Conservation (phyloP, 2,797 vertebrate genomes). For the Amblyraja radiata region DNA sequence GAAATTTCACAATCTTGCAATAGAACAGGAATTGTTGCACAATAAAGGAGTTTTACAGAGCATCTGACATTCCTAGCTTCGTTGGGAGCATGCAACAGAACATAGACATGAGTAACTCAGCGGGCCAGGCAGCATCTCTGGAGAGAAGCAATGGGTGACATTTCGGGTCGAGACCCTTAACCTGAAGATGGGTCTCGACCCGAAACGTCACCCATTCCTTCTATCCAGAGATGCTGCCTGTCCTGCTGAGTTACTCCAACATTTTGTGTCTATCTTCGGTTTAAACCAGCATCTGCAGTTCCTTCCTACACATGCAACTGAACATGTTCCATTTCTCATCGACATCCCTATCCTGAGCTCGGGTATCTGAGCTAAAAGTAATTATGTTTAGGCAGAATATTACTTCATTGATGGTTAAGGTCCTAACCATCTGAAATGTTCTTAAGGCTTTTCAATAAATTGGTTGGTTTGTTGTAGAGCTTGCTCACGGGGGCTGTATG, state of each 20-base stretch:
- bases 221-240: too few relatives aligned
- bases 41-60: not conserved
- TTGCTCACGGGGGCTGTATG: slow-evolving; percentile 95
- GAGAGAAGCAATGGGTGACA: too few relatives aligned
- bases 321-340: not conserved
- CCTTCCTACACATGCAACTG: not conserved
- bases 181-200: too few relatives aligned
- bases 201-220: too few relatives aligned
- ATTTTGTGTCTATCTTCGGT: too few relatives aligned
- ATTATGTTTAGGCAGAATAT: too few relatives aligned
- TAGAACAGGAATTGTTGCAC: not conserved
- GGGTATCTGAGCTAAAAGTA: not conserved
- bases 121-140: too few relatives aligned
- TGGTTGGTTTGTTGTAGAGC: slow-evolving; percentile 58
- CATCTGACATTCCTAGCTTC: not conserved
- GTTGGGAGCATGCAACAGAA: not conserved
- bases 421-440: not conserved
- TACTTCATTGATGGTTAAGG: not conserved
- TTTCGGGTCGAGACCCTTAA: too few relatives aligned
- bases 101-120: not conserved
- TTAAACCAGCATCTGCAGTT: too few relatives aligned
- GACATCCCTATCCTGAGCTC: too few relatives aligned
- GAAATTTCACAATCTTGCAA: not conserved
- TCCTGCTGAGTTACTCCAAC: too few relatives aligned
- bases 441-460: not conserved